phyloP scores from a whole-genome alignment of 2,797 vertebrate species.

The Semaprochilodus insignis region DNA sequence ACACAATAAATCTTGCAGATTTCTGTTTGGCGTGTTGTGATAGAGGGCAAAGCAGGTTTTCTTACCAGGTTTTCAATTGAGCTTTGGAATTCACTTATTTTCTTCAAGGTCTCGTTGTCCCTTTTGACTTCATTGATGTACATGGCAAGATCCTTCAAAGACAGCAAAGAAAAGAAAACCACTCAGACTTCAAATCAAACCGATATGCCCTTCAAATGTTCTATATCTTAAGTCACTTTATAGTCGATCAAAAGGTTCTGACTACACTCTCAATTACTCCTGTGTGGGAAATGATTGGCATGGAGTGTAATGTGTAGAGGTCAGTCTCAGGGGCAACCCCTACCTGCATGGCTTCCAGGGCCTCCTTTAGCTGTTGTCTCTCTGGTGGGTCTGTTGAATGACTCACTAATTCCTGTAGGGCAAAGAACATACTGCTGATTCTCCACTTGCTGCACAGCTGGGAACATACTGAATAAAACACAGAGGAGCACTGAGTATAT shows the following conservation, averaged over 20 bases:
- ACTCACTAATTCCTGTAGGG: constrained; percentile 89
- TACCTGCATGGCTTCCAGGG: constrained; percentile 98
- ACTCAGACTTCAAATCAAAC: neutral
- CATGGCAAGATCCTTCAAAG: constrained; percentile 94
- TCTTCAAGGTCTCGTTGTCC: constrained; percentile 98
- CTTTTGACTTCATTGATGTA: constrained; percentile 98
- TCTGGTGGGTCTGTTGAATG: constrained; percentile 91
- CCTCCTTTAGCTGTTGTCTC: constrained; percentile 92
- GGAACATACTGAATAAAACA: neutral
- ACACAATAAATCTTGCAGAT: neutral
- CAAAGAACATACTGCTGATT: constrained; percentile 23
- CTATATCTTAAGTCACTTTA: neutral
- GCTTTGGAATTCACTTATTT: constrained; percentile 97
- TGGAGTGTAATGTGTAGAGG: neutral
- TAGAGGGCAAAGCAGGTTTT: constrained; percentile 14
- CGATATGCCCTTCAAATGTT: neutral
- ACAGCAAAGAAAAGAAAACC: constrained; percentile 17
- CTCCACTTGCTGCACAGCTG: neutral
- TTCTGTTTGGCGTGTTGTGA: neutral
- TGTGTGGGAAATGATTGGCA: neutral
- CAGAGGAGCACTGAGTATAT: neutral
- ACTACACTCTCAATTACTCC: neutral
- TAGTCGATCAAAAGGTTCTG: neutral
- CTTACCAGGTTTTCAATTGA: constrained; percentile 98
- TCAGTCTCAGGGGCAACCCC: constrained; percentile 5